These are phyloP conservation scores for Echinops telfairi DNA, from an alignment of 2,113 vertebrate species.

Conservation along the genomic window DNA sequence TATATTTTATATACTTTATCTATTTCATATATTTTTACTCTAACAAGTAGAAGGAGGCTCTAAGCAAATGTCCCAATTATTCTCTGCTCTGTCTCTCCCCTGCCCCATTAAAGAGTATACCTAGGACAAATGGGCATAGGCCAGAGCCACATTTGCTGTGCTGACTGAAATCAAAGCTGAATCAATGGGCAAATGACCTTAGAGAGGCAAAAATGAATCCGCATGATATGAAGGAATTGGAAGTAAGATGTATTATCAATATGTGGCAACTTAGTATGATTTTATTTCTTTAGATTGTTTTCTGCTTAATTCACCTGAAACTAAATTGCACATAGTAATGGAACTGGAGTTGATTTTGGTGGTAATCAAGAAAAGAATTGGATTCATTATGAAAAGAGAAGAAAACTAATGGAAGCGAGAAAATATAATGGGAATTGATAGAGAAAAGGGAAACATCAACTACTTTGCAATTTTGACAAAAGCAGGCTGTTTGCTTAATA, in stretches of 20 bases:
- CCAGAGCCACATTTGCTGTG: not conserved
- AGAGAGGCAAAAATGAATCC: not conserved
- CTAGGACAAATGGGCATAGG: not conserved
- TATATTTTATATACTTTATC: no score
- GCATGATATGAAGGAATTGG: not conserved
- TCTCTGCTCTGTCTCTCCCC: not conserved
- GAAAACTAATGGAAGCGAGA: not conserved
- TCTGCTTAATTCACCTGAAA: not conserved
- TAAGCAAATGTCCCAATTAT: not conserved
- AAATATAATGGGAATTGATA: conserved; percentile 24
- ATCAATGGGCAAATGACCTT: not conserved
- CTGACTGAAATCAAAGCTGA: not conserved
- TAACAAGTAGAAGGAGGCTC: not conserved
- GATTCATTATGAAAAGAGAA: conserved; percentile 16
- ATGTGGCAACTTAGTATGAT: not conserved
- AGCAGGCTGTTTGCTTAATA: conserved; percentile 59
- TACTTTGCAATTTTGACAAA: conserved; percentile 50
- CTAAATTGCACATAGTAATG: not conserved
- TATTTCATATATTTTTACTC: not conserved
- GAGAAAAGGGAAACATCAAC: conserved; percentile 14
- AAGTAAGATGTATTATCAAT: not conserved
- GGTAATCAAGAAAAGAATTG: not conserved
- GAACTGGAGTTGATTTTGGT: not conserved
- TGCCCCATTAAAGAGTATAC: not conserved
- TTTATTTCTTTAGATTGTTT: conserved; percentile 10